Conservation (phyloP, 2,113 vertebrate species). For the Chunga burmeisteri region DNA sequence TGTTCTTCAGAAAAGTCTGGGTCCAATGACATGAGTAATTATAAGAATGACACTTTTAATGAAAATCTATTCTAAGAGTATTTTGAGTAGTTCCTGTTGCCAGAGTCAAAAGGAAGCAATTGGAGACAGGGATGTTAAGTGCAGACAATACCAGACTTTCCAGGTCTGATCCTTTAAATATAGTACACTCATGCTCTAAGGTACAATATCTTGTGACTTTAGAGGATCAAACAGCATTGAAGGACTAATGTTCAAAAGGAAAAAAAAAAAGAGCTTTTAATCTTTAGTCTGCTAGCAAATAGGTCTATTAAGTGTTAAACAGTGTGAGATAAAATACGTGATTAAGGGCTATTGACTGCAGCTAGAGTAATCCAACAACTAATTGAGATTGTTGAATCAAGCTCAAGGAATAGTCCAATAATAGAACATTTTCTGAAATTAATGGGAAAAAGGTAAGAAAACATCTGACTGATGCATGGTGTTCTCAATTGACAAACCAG, state of each 20-base stretch:
- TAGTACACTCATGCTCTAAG: background rate
- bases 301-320: conserved; percentile 40
- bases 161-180: background rate
- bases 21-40: background rate
- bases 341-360: conserved; percentile 22
- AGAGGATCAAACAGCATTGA: conserved; percentile 6
- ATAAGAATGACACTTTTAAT: background rate
- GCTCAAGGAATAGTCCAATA: background rate
- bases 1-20: background rate
- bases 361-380: conserved; percentile 16
- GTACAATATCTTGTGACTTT: background rate
- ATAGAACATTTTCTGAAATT: conserved; percentile 14
- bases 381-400: conserved; percentile 19
- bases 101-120: background rate
- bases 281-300: background rate
- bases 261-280: background rate
- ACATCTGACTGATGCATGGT: background rate
- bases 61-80: background rate
- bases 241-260: background rate
- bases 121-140: background rate
- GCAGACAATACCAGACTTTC: background rate
- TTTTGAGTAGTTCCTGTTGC: conserved; percentile 27
- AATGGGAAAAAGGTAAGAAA: background rate
- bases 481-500: background rate
- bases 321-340: conserved; percentile 28